A percentile compares a stretch with the other conserved stretches of the same genome.
These are phyloP conservation scores for Amphiduros pacificus DNA, from an alignment of 2,888 invertebrate genomes.

Conservation along the genomic window DNA sequence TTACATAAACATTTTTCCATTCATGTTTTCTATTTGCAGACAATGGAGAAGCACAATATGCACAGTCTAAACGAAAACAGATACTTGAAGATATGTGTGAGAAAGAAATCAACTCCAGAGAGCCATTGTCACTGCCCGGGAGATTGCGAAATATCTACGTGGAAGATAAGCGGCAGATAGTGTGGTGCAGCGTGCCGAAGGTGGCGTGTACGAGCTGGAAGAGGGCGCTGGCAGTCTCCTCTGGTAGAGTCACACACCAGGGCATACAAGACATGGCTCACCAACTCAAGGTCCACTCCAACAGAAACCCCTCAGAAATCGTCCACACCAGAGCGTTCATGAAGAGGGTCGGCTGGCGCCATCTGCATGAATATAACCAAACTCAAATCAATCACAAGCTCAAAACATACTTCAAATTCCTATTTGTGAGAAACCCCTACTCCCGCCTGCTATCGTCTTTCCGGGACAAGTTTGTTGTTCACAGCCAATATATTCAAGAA, in stretches of 20 bases:
- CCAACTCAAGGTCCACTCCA: conserved; percentile 8
- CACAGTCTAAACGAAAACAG: too few relatives aligned
- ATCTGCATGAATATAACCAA: conserved; percentile 62
- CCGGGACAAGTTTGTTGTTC: conserved; percentile 78
- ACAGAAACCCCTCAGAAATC: not conserved
- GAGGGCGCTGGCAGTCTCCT: conserved; percentile 22
- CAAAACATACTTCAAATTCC: conserved; percentile 77
- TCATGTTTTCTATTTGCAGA: too few relatives aligned
- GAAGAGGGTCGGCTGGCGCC: conserved; percentile 7
- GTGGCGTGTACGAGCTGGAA: conserved; percentile 92
- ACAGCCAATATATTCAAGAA: conserved; percentile 24
- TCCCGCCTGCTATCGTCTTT: conserved; percentile 87
- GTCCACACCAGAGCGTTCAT: conserved; percentile 9
- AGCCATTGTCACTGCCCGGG: too few relatives aligned
- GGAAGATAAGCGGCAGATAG: conserved; percentile 78
- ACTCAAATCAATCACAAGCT: conserved; percentile 71
- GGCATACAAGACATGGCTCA: too few relatives aligned
- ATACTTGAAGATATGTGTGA: too few relatives aligned
- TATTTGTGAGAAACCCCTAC: conserved; percentile 87
- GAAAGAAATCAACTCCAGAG: too few relatives aligned
- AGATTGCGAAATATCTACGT: conserved; percentile 78
- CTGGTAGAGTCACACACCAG: not conserved
- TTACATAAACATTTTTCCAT: too few relatives aligned
- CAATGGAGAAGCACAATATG: too few relatives aligned
- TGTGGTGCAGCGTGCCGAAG: conserved; percentile 95